These are phyloP conservation scores for Thera britannica DNA, from an alignment of 2,888 invertebrate genomes.

Conservation along the genomic window DNA sequence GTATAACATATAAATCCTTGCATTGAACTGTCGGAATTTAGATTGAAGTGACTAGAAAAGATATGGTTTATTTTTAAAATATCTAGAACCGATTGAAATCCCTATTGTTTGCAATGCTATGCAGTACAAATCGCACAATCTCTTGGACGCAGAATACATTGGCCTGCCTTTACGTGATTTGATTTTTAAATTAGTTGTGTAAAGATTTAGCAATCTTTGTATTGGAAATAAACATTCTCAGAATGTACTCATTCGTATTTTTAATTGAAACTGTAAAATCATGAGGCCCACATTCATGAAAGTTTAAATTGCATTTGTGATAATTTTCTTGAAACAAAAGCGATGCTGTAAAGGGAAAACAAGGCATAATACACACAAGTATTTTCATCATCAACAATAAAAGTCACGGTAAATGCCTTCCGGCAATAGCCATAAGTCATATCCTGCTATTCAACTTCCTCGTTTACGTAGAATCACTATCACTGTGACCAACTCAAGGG, in stretches of 20 bases:
- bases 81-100: not conserved
- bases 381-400: not conserved
- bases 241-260: too few relatives aligned
- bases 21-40: conserved; percentile 17
- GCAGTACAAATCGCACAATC: not conserved
- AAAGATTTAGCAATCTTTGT: not conserved
- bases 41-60: conserved; percentile 1
- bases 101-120: conserved; percentile 25
- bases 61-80: not conserved
- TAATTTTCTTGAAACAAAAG: too few relatives aligned
- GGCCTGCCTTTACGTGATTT: conserved; percentile 42
- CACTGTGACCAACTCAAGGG: conserved; percentile 24
- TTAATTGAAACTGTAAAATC: too few relatives aligned
- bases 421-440: not conserved
- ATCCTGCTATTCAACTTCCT: conserved; percentile 11
- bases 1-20: conserved; percentile 13
- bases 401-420: conserved; percentile 2
- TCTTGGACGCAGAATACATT: conserved; percentile 16
- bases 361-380: not conserved
- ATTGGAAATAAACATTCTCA: not conserved
- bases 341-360: too few relatives aligned
- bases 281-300: too few relatives aligned
- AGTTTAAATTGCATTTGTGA: too few relatives aligned
- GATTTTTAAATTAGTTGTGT: conserved; percentile 41
- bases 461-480: conserved; percentile 19